Percentiles rank a stretch among this genome's conserved stretches.
These are phyloP conservation scores for Podarcis raffonei DNA, from an alignment of 2,113 vertebrate species.

Conservation along the genomic window DNA sequence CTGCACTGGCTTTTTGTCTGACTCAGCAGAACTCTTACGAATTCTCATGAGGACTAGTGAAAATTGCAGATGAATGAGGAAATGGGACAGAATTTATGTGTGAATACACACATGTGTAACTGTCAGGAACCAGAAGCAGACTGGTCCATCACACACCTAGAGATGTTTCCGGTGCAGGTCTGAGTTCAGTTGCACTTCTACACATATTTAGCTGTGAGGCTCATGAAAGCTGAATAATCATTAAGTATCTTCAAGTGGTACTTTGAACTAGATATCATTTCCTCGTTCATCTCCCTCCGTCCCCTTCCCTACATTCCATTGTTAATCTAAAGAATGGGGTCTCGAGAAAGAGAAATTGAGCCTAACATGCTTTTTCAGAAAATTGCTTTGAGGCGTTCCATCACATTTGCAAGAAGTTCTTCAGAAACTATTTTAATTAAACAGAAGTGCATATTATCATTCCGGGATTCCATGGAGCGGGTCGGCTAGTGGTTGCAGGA, in stretches of 20 bases:
- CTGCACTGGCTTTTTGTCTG: background rate
- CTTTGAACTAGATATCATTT: background rate
- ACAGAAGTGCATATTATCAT: background rate
- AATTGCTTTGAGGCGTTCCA: background rate
- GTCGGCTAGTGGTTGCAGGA: background rate
- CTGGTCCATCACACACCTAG: background rate
- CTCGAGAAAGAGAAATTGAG: background rate
- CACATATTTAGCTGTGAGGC: background rate
- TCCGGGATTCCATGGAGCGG: background rate
- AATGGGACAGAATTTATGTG: background rate
- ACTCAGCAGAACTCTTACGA: too few species aligned
- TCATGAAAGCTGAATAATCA: background rate
- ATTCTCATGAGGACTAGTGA: too few species aligned
- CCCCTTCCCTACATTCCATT: background rate
- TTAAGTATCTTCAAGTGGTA: background rate
- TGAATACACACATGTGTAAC: background rate
- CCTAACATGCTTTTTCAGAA: background rate
- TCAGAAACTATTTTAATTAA: background rate
- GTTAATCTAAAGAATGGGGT: background rate
- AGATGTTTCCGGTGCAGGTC: background rate
- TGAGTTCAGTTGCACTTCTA: background rate
- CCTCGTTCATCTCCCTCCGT: background rate
- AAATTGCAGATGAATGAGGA: too few species aligned
- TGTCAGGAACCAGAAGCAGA: too few species aligned
- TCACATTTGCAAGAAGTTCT: background rate